These are phyloP conservation scores for Leuciscus idus DNA, from an alignment of 2,113 vertebrate genomes.

Conservation along the genomic window DNA sequence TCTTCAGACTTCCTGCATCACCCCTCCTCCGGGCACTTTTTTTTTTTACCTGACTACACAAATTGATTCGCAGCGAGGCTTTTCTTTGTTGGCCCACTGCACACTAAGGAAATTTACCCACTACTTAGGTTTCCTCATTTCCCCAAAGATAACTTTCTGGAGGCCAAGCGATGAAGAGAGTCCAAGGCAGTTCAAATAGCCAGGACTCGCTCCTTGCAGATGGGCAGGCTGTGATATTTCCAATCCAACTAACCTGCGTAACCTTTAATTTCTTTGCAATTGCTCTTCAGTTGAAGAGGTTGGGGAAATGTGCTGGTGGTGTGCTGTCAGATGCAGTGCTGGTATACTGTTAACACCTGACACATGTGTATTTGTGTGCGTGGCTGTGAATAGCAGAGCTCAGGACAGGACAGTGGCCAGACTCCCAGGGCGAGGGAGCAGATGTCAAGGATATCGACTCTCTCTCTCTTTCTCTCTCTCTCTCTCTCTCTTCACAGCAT, in stretches of 20 bases:
- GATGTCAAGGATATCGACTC: slow-evolving; percentile 73
- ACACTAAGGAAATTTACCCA: slow-evolving; percentile 60
- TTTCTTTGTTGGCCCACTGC: slow-evolving; percentile 51
- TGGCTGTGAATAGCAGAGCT: slow-evolving; percentile 32
- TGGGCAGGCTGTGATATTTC: slow-evolving; percentile 29
- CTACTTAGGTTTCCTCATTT: slow-evolving; percentile 53
- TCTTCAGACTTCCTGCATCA: slow-evolving; percentile 47
- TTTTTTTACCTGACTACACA: slow-evolving; percentile 60
- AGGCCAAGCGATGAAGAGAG: slow-evolving; percentile 39
- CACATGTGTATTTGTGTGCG: not conserved
- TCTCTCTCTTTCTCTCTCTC: slow-evolving; percentile 49
- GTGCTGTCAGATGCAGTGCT: slow-evolving; percentile 1
- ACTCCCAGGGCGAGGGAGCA: slow-evolving; percentile 69
- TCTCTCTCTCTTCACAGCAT: slow-evolving; percentile 68
- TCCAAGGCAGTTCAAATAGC: slow-evolving; percentile 31
- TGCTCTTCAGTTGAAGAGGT: not conserved
- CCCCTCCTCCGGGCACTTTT: slow-evolving; percentile 52
- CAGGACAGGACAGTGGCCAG: slow-evolving; percentile 66
- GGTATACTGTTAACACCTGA: slow-evolving; percentile 27
- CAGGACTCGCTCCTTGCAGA: slow-evolving; percentile 15
- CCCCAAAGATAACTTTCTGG: slow-evolving; percentile 46
- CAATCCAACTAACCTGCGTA: slow-evolving; percentile 10
- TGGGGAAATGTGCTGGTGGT: not conserved
- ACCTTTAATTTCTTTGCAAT: slow-evolving; percentile 29
- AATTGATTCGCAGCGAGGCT: slow-evolving; percentile 49